Evolutionary conservation across 2,797 vertebrate species (phyloP).

Genomic region (Pseudotriccus pelzelni): DNA sequence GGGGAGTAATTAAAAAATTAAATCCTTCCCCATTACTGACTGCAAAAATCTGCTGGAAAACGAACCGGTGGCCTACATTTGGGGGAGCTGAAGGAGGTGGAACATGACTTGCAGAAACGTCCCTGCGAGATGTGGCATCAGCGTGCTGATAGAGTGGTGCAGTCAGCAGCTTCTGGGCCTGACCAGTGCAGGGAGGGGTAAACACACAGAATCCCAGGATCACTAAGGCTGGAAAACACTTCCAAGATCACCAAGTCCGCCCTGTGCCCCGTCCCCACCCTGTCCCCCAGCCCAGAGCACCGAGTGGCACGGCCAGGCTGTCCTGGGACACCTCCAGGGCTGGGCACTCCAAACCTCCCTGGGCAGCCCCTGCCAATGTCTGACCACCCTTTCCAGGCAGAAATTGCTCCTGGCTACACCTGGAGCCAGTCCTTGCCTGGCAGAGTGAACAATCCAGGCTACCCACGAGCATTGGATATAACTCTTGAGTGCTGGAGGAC

Average conservation of each 20-base stretch:
- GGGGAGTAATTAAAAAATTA: not conserved
- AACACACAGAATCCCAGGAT: not conserved
- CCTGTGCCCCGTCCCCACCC: not conserved
- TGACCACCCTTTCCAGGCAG: not conserved
- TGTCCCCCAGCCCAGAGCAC: not conserved
- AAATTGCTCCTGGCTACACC: not conserved
- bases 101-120: not conserved
- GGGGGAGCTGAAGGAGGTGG: not conserved
- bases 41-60: not conserved
- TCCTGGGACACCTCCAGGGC: not conserved
- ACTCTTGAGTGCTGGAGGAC: not conserved
- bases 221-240: not conserved
- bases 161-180: not conserved
- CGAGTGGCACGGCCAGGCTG: rapidly evolving
- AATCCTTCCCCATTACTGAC: not conserved
- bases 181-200: not conserved
- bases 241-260: not conserved
- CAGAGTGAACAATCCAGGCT: rapidly evolving
- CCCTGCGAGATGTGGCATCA: rapidly evolving
- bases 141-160: not conserved
- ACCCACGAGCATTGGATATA: rapidly evolving
- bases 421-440: not conserved
- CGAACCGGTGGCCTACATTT: not conserved
- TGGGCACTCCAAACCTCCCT: not conserved
- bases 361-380: not conserved